Evolutionary conservation across 2,888 invertebrate genomes (phyloP), one percentile per base, ranked within the genome.

Genomic region (Ormyrus thymus): DNA sequence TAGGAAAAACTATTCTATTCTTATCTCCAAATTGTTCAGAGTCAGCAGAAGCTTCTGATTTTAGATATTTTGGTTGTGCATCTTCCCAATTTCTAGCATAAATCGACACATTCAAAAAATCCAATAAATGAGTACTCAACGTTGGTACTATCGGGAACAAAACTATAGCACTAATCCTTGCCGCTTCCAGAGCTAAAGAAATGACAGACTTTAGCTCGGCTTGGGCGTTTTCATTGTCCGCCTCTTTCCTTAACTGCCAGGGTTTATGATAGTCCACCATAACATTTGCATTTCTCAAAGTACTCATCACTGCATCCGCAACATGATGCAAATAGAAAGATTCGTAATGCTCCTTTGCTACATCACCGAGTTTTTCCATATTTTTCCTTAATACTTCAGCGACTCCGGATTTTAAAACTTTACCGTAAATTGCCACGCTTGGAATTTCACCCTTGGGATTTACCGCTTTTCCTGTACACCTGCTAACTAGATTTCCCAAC

Each of bases 211-310:
- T 92, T 1, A 97, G 90, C 84, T 94, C 92, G 61, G 92, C 91
- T 68, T 92, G 91, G 43, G 91, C 88, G 11, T 86, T 82, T 6
- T 61, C 66, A 45, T 89, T 86, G 61, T 92, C 91, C 0, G 91
- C 90, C 9, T 91, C 88, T 86, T 96, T 95, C 73, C 92, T 93
- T 79, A 98, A 91, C 83, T 94, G 93, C 99, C 99, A 99, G 0
- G 98, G 98, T 88, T 95, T 94, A 84, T 94, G 92, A 5, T 94
- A 91, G 86, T 98, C 96, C 85, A 99, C 95, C 92, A 98, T 96
- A 80, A 93, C 91, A 91, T 99, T 99, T 15, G 96, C 94, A 48
- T 93, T 91, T 86, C 95, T 95, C 10, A 98, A 90, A 0, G 94
- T 92, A 10, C 92, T 91, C 90, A 98, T 94, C 0, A 96, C 93